A percentile compares a stretch with the other conserved stretches of the same genome.
These are phyloP conservation scores for Rhabdophis nuchalis DNA, from an alignment of 2,797 vertebrate species.

Conservation along the genomic window DNA sequence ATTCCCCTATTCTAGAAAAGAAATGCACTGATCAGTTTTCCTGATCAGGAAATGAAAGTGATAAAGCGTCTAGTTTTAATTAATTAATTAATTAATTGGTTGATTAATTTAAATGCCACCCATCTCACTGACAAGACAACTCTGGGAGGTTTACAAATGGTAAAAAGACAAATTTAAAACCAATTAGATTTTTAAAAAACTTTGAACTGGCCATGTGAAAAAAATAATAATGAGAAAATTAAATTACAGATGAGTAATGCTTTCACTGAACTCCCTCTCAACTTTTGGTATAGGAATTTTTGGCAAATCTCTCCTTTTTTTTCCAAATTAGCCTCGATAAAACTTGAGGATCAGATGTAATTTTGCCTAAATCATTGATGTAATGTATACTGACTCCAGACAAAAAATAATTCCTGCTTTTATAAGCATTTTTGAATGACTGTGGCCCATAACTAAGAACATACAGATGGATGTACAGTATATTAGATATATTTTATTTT, in stretches of 20 bases:
- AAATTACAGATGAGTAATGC: neutral
- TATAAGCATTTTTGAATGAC: neutral
- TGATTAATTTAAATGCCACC: neutral
- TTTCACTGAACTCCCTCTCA: neutral
- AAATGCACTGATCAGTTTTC: neutral
- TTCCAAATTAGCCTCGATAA: neutral
- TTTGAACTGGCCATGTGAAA: neutral
- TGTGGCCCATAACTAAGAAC: neutral
- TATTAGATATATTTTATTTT: neutral
- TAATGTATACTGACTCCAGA: neutral
- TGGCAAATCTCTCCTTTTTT: neutral
- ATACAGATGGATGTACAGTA: neutral
- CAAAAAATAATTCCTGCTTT: neutral
- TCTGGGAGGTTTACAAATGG: neutral
- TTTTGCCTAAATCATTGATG: neutral
- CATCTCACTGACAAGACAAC: neutral
- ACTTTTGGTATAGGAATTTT: neutral
- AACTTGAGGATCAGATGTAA: neutral
- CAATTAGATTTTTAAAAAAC: neutral
- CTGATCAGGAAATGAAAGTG: neutral
- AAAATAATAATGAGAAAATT: neutral
- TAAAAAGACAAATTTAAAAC: neutral
- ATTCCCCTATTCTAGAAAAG: neutral
- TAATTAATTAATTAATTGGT: neutral
- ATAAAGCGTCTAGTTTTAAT: neutral